phyloP scores from a whole-genome alignment of 2,113 vertebrate species.

The Plectropomus leopardus region DNA sequence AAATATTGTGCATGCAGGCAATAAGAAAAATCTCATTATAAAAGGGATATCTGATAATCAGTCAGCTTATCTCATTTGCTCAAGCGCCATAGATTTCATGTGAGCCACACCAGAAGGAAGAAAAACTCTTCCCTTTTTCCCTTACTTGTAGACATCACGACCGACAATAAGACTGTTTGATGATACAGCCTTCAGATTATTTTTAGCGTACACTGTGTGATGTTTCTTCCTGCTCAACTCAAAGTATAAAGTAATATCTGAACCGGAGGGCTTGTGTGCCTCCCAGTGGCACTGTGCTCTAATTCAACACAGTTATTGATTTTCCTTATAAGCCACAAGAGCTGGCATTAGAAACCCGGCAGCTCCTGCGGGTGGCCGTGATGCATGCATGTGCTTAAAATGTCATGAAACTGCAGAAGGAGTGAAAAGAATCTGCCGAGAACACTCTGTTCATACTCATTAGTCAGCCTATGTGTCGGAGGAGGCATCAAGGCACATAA shows the following conservation, averaged over 20 bases:
- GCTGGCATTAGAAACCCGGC: slow-evolving; percentile 60
- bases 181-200: slow-evolving; percentile 42
- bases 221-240: slow-evolving; percentile 37
- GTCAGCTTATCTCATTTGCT: slow-evolving; percentile 2
- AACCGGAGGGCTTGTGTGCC: slow-evolving; percentile 36
- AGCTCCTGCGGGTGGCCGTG: slow-evolving; percentile 69
- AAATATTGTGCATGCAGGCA: background rate
- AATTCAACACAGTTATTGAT: slow-evolving; percentile 71
- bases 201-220: slow-evolving; percentile 17
- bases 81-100: background rate
- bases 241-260: slow-evolving; percentile 43
- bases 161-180: slow-evolving; percentile 25
- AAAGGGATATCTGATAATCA: background rate
- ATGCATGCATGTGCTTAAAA: slow-evolving; percentile 77
- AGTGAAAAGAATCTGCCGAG: slow-evolving; percentile 72
- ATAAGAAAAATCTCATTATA: slow-evolving; percentile 7
- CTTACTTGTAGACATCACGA: background rate
- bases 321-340: slow-evolving; percentile 58
- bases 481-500: slow-evolving; percentile 51
- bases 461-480: slow-evolving; percentile 75
- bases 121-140: background rate
- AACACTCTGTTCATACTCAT: slow-evolving; percentile 74
- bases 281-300: slow-evolving; percentile 56
- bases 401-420: slow-evolving; percentile 76
- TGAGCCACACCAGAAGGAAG: background rate